phyloP scores from a whole-genome alignment of 2,113 vertebrate genomes.

The Zootoca vivipara region DNA sequence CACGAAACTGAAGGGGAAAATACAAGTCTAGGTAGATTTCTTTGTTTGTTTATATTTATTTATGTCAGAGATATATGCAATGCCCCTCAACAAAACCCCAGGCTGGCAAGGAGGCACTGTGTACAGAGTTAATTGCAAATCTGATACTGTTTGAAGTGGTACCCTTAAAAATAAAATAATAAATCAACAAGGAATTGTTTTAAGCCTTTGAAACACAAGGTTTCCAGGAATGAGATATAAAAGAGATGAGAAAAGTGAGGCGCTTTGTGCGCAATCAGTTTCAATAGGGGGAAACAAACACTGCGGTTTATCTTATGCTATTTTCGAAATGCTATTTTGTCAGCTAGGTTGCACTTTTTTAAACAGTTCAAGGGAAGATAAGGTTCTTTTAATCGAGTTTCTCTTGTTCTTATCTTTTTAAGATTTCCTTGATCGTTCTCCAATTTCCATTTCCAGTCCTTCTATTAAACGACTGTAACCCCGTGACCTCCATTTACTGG shows the following conservation, averaged over 20 bases:
- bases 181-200: not conserved
- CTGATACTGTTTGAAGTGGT: too few species aligned
- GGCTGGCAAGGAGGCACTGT: not conserved
- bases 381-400: slow-evolving; percentile 66
- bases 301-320: not conserved
- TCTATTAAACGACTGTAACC: slow-evolving; percentile 72
- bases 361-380: slow-evolving; percentile 27
- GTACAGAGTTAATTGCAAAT: not conserved
- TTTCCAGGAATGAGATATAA: not conserved
- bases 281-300: not conserved
- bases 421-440: slow-evolving; percentile 74
- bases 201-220: not conserved
- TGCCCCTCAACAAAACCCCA: not conserved
- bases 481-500: slow-evolving; percentile 56
- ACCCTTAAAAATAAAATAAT: too few species aligned
- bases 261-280: not conserved
- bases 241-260: not conserved
- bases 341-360: slow-evolving; percentile 22
- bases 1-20: too few species aligned
- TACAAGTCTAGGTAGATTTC: too few species aligned
- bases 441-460: slow-evolving; percentile 75
- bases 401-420: slow-evolving; percentile 57
- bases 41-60: too few species aligned
- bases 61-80: too few species aligned
- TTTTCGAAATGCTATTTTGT: slow-evolving; percentile 57